Evolutionary conservation across 2,113 vertebrate genomes (phyloP).

Genomic region (Phylloscopus trochilus): DNA sequence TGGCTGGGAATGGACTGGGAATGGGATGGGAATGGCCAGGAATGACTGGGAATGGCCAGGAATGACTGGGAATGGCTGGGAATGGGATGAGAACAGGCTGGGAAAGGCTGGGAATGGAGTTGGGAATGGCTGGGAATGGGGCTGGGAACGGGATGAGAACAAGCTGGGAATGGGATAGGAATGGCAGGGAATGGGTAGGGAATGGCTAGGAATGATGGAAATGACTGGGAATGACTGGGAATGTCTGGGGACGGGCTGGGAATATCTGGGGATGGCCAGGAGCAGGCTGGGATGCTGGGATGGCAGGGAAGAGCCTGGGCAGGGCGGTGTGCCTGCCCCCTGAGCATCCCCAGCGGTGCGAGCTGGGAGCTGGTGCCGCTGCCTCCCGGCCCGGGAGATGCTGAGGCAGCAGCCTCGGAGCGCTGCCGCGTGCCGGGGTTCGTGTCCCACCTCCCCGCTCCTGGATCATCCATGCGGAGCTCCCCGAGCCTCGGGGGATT

Average conservation of each 20-base stretch:
- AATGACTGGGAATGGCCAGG: no score
- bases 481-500: not conserved
- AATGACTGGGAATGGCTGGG: not conserved
- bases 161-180: not conserved
- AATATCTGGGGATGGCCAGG: not conserved
- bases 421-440: not conserved
- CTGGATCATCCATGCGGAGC: not conserved
- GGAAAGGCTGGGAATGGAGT: not conserved
- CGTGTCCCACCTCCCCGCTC: not conserved
- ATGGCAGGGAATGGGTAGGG: no score
- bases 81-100: no score
- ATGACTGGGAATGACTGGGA: no score
- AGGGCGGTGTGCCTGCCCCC: not conserved
- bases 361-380: not conserved
- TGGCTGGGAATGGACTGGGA: no score
- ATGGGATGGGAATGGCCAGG: no score
- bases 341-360: not conserved
- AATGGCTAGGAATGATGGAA: no score
- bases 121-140: no score
- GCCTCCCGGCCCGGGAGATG: not conserved
- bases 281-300: not conserved
- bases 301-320: not conserved
- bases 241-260: not conserved
- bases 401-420: constrained; percentile 20
- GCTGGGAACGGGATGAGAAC: no score